Evolutionary conservation across 2,113 vertebrate species (phyloP), one percentile per base, ranked within the genome.

Genomic region (Triplophysa dalaica): DNA sequence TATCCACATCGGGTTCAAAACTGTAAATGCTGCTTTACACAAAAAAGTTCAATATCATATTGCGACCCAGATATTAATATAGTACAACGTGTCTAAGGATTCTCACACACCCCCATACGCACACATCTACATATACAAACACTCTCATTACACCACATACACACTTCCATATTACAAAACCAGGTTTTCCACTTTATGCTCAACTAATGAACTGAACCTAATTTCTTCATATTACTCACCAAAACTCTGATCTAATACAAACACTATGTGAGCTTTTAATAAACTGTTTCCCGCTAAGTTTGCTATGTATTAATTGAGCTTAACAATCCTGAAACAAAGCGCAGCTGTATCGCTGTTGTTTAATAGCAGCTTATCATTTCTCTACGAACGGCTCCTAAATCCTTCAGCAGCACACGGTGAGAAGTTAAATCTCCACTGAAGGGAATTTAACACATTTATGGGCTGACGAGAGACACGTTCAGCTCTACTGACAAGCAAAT

Each of bases 331-430:
- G 17, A 62, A 63, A 74, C n/a, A 75, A 76, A 64, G 21, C 21
- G 48, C 45, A 1, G 3, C 43, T 33, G 24, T 64, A 54, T 38
- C 19, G 29, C 60, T 62, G 19, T 29, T 75, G 61, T 77, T 65
- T 77, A 77, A 33, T 21, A 77, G 48, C 45, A 65, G 48, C 61
- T 64, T 54, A 64, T 77, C 75, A 38, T 52, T 52, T 66, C 54
- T 80, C 75, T 74, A 50, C 79, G 77, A 84, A 84, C 83, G 77
- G 79, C 76, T 87, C 38, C 52, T 76, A 84, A 85, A 80, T 77
- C 43, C 84, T 69, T 33, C 61, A 54, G 5, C 62, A 21, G 26
- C 45, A 38, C 61, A 54, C 17, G 33, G 61, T 76, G 22, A 64
- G 52, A 24, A 76, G 61, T 45, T 77, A 62, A 77, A 77, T 65